Evolutionary conservation across 2,113 vertebrate genomes (phyloP).

Genomic region (Callipepla californica): DNA sequence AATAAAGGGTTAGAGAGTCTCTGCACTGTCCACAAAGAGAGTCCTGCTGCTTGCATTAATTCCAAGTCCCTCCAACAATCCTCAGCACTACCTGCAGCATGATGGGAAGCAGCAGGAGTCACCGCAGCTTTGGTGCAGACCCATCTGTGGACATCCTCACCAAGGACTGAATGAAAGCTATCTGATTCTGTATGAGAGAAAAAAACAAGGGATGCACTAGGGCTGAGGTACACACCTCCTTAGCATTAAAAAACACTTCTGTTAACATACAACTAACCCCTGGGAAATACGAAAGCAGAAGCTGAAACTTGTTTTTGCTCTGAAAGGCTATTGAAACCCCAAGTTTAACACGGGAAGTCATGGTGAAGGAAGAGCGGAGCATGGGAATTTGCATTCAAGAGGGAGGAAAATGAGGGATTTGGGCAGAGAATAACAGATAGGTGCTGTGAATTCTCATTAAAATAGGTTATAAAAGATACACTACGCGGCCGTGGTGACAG

Average conservation of each 20-base stretch:
- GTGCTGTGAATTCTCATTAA: constrained; percentile 65
- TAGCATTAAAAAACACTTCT: background rate
- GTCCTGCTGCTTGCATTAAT: background rate
- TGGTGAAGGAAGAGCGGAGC: constrained; percentile 50
- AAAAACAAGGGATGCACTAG: background rate
- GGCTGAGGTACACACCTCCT: background rate
- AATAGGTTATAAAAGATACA: constrained; percentile 52
- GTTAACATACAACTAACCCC: background rate
- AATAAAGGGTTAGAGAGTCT: constrained; percentile 48
- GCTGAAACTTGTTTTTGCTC: background rate
- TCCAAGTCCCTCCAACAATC: background rate
- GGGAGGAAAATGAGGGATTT: constrained; percentile 53
- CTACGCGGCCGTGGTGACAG: constrained; percentile 64
- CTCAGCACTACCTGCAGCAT: background rate
- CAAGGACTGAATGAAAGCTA: background rate
- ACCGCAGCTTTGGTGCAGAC: background rate
- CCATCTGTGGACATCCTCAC: background rate
- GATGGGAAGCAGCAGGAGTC: background rate
- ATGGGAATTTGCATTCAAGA: constrained; percentile 61
- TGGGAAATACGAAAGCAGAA: background rate
- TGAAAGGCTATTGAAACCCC: constrained; percentile 14
- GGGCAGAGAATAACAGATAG: constrained; percentile 53
- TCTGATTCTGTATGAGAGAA: background rate
- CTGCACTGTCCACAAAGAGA: constrained; percentile 14
- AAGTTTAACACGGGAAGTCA: constrained; percentile 31